These are phyloP conservation scores for Sicus ferrugineus DNA, from an alignment of 2,888 invertebrate species.

Conservation along the genomic window DNA sequence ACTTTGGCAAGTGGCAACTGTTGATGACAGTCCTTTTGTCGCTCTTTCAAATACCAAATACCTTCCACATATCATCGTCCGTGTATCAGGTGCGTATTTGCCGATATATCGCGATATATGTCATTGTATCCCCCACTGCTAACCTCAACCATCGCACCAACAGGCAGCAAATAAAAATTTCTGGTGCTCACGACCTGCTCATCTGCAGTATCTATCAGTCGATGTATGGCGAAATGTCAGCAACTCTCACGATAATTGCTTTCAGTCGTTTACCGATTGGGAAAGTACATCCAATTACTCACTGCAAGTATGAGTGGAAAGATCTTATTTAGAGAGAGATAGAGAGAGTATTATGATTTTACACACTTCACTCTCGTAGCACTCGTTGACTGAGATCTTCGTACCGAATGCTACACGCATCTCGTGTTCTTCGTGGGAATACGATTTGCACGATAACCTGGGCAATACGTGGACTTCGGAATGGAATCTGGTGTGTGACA, in stretches of 20 bases:
- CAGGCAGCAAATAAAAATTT: constrained; percentile 72
- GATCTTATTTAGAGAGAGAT: neutral
- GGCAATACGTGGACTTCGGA: constrained; percentile 78
- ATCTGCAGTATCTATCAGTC: constrained; percentile 67
- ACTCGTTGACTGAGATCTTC: neutral
- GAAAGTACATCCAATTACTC: constrained; percentile 45
- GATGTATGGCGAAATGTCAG: constrained; percentile 74
- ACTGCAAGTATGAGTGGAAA: constrained; percentile 13
- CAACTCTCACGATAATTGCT: constrained; percentile 71
- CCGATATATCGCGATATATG: too few species aligned
- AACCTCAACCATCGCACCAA: neutral
- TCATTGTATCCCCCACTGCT: constrained; percentile 8
- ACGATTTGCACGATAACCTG: constrained; percentile 65
- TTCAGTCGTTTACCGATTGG: constrained; percentile 67
- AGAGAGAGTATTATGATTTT: neutral
- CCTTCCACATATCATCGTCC: constrained; percentile 80
- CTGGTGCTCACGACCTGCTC: constrained; percentile 74
- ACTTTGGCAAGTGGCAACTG: constrained; percentile 81
- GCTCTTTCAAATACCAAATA: constrained; percentile 80
- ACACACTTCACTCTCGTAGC: neutral
- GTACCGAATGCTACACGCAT: constrained; percentile 58
- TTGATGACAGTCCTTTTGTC: constrained; percentile 77
- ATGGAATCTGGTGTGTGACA: constrained; percentile 80
- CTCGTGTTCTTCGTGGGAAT: constrained; percentile 72
- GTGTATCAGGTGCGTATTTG: constrained; percentile 74